Conservation (phyloP, 2,113 vertebrate genomes). For the Eolophus roseicapilla region DNA sequence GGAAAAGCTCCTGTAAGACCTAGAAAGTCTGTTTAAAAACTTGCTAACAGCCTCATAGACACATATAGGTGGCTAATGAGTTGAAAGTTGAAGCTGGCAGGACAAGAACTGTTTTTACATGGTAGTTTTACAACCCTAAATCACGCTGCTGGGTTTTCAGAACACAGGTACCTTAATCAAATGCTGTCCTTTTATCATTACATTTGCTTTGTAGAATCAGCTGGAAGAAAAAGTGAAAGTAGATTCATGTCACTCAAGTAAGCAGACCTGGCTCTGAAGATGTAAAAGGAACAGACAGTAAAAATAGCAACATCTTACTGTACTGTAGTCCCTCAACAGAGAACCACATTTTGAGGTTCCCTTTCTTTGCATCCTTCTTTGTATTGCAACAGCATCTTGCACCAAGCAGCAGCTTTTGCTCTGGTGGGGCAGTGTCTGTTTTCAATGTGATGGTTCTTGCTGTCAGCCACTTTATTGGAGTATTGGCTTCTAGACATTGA, state of each 20-base stretch:
- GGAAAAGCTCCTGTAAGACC: not conserved
- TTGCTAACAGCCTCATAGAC: not conserved
- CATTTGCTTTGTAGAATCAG: not conserved
- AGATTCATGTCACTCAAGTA: not conserved
- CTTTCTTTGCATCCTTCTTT: conserved; percentile 27
- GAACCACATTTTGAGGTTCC: conserved; percentile 8
- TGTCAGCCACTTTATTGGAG: not conserved
- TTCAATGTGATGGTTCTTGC: not conserved
- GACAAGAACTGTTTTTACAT: not conserved
- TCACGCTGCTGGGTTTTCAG: not conserved
- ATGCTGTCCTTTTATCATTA: not conserved
- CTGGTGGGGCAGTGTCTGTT: not conserved
- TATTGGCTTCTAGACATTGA: not conserved
- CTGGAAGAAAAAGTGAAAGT: not conserved
- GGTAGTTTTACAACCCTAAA: not conserved
- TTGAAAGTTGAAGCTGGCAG: not conserved
- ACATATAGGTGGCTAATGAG: not conserved
- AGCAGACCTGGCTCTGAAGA: not conserved
- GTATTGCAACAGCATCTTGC: not conserved
- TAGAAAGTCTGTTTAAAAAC: not conserved
- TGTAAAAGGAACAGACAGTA: not conserved
- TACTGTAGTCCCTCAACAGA: not conserved
- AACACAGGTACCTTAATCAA: not conserved
- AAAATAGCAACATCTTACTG: conserved; percentile 29
- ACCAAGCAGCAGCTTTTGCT: not conserved